A percentile compares a stretch with the other conserved stretches of the same genome.
Evolutionary conservation across 2,113 vertebrate species (phyloP).

Genomic region (Donacobius atricapilla): DNA sequence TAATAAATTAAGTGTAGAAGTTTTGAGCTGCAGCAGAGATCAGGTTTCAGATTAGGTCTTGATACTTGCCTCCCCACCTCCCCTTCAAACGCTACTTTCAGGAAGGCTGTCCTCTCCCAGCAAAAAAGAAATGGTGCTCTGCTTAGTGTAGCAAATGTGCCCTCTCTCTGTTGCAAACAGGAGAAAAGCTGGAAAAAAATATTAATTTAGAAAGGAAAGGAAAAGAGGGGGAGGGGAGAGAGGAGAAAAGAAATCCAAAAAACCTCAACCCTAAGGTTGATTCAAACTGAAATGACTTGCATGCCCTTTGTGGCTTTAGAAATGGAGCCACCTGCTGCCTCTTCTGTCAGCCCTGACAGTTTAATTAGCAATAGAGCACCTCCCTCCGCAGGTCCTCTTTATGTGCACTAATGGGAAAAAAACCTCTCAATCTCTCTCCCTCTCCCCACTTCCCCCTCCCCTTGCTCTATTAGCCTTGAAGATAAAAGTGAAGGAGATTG

Average conservation of each 20-base stretch:
- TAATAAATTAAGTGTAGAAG: conserved; percentile 72
- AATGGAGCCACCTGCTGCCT: conserved; percentile 76
- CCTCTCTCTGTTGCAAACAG: conserved; percentile 7
- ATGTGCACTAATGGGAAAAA: conserved; percentile 49
- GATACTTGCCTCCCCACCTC: neutral
- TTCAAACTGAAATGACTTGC: conserved; percentile 66
- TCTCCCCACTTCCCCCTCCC: neutral
- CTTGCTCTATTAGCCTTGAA: conserved; percentile 82
- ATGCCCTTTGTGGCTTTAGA: conserved; percentile 74
- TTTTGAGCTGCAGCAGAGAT: conserved; percentile 62
- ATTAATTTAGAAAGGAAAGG: conserved; percentile 26
- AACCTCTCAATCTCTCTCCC: conserved; percentile 27
- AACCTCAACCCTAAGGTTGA: conserved; percentile 26
- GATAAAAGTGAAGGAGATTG: conserved; percentile 99
- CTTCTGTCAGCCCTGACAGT: conserved; percentile 59
- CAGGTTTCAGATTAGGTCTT: conserved; percentile 63
- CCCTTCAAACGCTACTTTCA: neutral
- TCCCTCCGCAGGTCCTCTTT: conserved; percentile 53
- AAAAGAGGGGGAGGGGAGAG: neutral
- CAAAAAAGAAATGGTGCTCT: neutral
- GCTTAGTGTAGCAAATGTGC: neutral
- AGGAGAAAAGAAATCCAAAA: conserved; percentile 2
- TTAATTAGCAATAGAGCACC: conserved; percentile 65
- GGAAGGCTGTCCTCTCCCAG: neutral
- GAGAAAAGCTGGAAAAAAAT: conserved; percentile 26